Conservation (phyloP, 2,888 invertebrate species). For the Aphodius granarius region DNA sequence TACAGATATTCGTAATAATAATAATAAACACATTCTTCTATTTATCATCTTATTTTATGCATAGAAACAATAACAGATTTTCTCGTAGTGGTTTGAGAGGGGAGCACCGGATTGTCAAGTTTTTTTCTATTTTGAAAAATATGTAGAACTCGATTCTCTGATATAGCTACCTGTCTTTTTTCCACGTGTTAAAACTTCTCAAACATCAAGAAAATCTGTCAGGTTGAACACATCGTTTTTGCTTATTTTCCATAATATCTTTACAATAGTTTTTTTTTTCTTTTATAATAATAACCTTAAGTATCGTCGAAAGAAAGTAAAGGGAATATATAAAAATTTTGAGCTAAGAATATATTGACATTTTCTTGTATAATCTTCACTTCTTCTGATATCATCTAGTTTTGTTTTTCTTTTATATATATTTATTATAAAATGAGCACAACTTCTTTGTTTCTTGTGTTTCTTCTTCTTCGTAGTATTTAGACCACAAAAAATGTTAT, state of each 20-base stretch:
- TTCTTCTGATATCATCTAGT: slow-evolving; percentile 24
- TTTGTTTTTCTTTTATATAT: slow-evolving; percentile 21
- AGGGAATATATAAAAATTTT: slow-evolving; percentile 36
- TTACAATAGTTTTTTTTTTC: slow-evolving; percentile 16
- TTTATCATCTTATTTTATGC: slow-evolving; percentile 17
- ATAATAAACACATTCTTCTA: slow-evolving; percentile 39
- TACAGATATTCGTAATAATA: slow-evolving; percentile 34
- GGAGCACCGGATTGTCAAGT: neutral
- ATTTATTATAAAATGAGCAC: slow-evolving; percentile 49
- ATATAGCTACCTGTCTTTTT: slow-evolving; percentile 9
- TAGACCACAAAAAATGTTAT: neutral
- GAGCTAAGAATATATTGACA: slow-evolving; percentile 56
- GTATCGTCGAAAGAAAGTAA: slow-evolving; percentile 14
- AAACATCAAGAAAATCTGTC: slow-evolving; percentile 19
- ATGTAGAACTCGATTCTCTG: slow-evolving; percentile 29
- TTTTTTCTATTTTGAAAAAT: neutral
- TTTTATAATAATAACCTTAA: neutral
- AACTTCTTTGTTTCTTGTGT: slow-evolving; percentile 36
- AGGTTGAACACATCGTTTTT: slow-evolving; percentile 27
- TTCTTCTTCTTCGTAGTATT: neutral
- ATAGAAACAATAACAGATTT: slow-evolving; percentile 29
- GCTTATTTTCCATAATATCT: slow-evolving; percentile 13
- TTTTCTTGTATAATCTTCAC: slow-evolving; percentile 45
- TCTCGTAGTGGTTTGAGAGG: slow-evolving; percentile 24
- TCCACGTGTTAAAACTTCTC: neutral